phyloP scores from a whole-genome alignment of 2,797 vertebrate species.

The Meriones psammophilus region DNA sequence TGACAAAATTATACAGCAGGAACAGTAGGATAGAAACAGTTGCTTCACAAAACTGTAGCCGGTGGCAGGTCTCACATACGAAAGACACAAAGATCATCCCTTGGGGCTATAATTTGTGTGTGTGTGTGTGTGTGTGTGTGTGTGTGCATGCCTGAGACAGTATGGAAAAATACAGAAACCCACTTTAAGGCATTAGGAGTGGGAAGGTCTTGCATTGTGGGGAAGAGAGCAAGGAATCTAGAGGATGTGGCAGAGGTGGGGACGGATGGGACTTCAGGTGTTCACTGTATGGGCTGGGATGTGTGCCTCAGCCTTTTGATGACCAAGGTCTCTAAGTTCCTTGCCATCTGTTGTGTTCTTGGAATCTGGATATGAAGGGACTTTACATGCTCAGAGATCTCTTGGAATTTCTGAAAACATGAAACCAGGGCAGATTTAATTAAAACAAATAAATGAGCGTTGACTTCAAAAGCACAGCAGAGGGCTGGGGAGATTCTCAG shows the following conservation, averaged over 20 bases:
- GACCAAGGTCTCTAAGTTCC: not conserved
- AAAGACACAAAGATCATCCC: not conserved
- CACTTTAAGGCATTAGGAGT: not conserved
- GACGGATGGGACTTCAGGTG: not conserved
- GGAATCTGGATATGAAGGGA: not conserved
- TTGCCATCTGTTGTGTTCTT: not conserved
- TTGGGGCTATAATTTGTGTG: not conserved
- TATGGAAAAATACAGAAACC: not conserved
- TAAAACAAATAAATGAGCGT: too few species aligned
- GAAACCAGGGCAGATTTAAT: too few species aligned
- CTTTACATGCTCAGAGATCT: not conserved
- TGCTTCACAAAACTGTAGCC: not conserved
- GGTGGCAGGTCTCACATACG: not conserved
- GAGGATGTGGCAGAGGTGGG: not conserved
- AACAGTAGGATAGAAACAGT: not conserved
- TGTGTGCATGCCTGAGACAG: not conserved
- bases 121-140: too few species aligned
- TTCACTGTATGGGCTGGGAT: not conserved
- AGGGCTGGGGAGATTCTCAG: too few species aligned
- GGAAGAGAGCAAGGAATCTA: not conserved
- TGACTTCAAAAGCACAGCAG: too few species aligned
- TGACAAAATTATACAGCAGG: not conserved
- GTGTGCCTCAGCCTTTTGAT: not conserved
- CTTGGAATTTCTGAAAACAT: too few species aligned
- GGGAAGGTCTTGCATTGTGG: not conserved